These are phyloP conservation scores for Catharus fuscescens DNA, from an alignment of 2,113 vertebrate species.

Conservation along the genomic window DNA sequence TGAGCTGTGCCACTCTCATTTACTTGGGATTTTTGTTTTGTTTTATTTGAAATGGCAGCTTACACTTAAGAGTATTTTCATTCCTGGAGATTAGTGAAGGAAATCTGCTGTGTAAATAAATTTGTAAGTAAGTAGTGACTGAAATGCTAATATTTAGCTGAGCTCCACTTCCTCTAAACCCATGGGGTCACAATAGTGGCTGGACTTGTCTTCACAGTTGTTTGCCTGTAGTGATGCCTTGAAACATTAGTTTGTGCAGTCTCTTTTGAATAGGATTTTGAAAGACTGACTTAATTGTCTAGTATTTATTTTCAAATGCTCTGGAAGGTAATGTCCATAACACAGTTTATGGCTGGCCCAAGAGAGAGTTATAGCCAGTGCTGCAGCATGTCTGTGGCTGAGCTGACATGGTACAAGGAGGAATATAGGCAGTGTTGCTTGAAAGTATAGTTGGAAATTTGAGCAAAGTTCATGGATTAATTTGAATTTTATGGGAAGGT, in stretches of 20 bases:
- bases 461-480: not conserved
- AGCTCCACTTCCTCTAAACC: not conserved
- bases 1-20: not conserved
- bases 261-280: not conserved
- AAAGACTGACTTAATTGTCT: not conserved
- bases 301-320: not conserved
- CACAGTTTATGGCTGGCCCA: not conserved
- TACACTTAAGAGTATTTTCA: not conserved
- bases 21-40: not conserved
- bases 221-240: not conserved
- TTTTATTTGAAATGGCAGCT: not conserved
- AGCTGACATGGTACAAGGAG: rapidly evolving
- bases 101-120: not conserved
- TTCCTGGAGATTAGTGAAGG: not conserved
- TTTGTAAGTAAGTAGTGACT: not conserved
- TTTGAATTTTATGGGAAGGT: not conserved
- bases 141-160: not conserved
- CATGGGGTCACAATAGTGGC: not conserved
- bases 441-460: not conserved
- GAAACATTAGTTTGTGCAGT: not conserved
- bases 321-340: not conserved
- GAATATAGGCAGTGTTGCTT: not conserved
- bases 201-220: not conserved
- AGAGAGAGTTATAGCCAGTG: not conserved
- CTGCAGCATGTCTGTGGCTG: not conserved